A percentile compares a stretch with the other conserved stretches of the same genome.
Conservation (phyloP, 2,113 vertebrate species). For the Bos javanicus region DNA sequence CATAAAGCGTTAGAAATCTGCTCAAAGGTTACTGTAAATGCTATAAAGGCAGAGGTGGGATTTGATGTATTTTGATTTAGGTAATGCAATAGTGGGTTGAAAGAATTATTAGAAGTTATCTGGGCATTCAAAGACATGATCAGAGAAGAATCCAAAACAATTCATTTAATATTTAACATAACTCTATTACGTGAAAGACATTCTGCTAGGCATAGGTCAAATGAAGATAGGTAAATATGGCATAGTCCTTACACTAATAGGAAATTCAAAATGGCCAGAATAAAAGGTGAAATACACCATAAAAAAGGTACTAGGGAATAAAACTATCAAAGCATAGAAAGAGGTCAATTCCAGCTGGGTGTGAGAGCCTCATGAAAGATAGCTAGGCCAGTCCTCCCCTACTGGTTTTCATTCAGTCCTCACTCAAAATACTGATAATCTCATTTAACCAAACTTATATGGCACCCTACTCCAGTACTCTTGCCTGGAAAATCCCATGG, state of each 20-base stretch:
- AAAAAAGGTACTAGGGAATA: not conserved
- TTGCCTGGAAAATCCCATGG: too few species aligned
- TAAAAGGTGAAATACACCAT: not conserved
- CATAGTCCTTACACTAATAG: not conserved
- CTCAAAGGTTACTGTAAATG: not conserved
- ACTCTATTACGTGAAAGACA: not conserved
- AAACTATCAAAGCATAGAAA: not conserved
- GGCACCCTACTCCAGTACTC: too few species aligned
- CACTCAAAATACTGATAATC: not conserved
- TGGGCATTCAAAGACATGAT: not conserved
- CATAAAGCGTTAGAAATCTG: not conserved
- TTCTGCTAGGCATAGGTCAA: not conserved
- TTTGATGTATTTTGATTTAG: not conserved
- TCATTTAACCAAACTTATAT: not conserved
- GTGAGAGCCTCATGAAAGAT: not conserved
- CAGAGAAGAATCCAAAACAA: not conserved
- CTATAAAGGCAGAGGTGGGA: not conserved
- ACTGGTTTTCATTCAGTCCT: not conserved
- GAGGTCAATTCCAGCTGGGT: not conserved
- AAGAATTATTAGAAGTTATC: not conserved
- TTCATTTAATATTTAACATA: not conserved
- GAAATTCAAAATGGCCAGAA: not conserved
- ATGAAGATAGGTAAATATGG: not conserved
- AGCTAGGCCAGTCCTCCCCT: not conserved
- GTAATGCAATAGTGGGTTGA: not conserved